Base-by-base conservation (phyloP, 2,113 vertebrate genomes). In the Dolichotis patagonum region DNA sequence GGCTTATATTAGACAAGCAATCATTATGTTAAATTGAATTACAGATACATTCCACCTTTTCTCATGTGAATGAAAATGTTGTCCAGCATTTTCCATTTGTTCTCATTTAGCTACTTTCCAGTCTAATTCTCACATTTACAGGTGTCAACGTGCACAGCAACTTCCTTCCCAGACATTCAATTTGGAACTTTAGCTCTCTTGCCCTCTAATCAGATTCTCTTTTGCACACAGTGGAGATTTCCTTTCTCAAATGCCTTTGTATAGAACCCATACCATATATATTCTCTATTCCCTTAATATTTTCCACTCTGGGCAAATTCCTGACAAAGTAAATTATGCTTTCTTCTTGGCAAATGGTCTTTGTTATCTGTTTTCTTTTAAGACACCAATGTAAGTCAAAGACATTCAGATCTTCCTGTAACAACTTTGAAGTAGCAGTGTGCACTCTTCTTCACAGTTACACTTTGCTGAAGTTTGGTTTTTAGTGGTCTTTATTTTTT, bases 291-390 rank as follows among this genome's bases (percentile, higher is more conserved):
- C 7, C 5, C 13, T 85, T 38, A 11, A 73, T 82, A 35, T 41
- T 88, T 49, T 87, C n/a, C 22, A 38, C 9, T 54, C 63, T 52
- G 85, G 92, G 85, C 35, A 62, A 96, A 97, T 92, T 94, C 32
- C 95, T 97, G 80, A 82, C 32, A 84, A 86, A 83, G 32, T n/a
- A 94, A 88, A 78, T 84, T 80, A 35, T 28, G 16, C 22, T 28
- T 86, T 94, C 95, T 19, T 88, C 62, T 95, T 96, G 52, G 83
- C 56, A 97, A 97, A 94, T 56, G 41, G 2, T 35, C 52, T 97
- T 96, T 52, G 46, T 96, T 84, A 88, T 92, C 60, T 54, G 5
- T 90, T 93, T 90, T 96, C 92, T 92, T 93, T 95, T 52, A 58
- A 96, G 94, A 62, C 41, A 82, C 65, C 38, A 95, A 38, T 35